phyloP scores from a whole-genome alignment of 2,888 invertebrate species.

The Drosophila rellima region DNA sequence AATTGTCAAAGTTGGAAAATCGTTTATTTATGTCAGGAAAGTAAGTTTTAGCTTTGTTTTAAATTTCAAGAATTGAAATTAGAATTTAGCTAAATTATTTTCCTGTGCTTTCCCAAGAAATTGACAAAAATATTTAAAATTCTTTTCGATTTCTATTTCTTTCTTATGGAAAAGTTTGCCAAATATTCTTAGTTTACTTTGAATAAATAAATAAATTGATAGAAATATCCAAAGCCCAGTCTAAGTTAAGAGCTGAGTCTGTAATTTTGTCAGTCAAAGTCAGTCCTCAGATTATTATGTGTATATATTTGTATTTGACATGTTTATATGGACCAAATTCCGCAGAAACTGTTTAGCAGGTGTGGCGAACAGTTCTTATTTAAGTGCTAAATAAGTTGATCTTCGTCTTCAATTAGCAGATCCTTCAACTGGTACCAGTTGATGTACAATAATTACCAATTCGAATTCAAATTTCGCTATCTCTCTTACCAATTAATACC shows the following conservation, averaged over 20 bases:
- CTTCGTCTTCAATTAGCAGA: constrained; percentile 64
- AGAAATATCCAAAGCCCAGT: neutral
- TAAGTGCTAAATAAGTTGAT: constrained; percentile 43
- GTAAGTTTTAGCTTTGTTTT: too few relatives aligned
- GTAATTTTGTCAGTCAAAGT: neutral
- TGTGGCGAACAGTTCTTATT: constrained; percentile 39
- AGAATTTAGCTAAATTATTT: too few relatives aligned
- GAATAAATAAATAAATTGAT: neutral
- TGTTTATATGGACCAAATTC: constrained; percentile 10
- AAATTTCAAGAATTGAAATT: too few relatives aligned
- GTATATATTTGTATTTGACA: constrained; percentile 1
- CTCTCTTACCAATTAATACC: constrained; percentile 62
- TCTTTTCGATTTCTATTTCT: too few relatives aligned
- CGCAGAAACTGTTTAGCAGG: constrained; percentile 55
- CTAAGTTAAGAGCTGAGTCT: neutral
- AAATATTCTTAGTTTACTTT: neutral
- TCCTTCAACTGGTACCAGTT: constrained; percentile 75
- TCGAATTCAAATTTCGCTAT: constrained; percentile 14
- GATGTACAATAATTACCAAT: constrained; percentile 55
- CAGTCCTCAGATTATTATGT: too few relatives aligned
- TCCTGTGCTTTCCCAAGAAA: too few relatives aligned
- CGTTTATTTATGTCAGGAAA: too few relatives aligned
- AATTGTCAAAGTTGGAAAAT: too few relatives aligned
- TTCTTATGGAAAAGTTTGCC: too few relatives aligned
- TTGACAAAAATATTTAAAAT: too few relatives aligned